phyloP scores from a whole-genome alignment of 2,888 invertebrate species.

The Zhuqinia jingwanae region DNA sequence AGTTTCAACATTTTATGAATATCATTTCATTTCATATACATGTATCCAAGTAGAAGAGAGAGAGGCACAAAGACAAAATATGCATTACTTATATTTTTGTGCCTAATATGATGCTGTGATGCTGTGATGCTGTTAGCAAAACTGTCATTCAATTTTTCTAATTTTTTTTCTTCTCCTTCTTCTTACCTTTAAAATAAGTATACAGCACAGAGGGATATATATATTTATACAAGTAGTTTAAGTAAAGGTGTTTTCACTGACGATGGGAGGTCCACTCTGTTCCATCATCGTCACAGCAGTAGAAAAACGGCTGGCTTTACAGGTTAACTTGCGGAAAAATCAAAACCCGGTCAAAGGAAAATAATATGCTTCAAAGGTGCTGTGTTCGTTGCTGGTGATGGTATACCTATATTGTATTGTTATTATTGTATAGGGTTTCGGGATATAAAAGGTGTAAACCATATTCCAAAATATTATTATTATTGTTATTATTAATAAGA shows the following conservation, averaged over 20 bases:
- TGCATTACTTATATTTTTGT: background rate
- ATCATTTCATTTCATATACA: background rate
- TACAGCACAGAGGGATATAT: no score
- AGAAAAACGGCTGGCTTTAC: background rate
- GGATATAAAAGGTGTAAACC: no score
- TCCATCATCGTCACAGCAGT: background rate
- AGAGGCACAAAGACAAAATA: background rate
- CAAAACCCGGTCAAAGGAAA: slow-evolving; percentile 41
- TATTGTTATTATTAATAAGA: no score
- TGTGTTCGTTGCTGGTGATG: slow-evolving; percentile 2
- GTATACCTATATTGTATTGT: background rate
- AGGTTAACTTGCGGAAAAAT: slow-evolving; percentile 63
- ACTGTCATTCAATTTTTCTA: slow-evolving; percentile 37
- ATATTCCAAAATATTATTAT: no score
- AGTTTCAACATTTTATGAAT: no score
- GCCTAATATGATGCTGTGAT: background rate
- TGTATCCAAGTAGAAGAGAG: no score
- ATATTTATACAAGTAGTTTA: background rate
- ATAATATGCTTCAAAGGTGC: background rate
- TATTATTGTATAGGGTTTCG: no score
- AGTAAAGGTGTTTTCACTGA: slow-evolving; percentile 52
- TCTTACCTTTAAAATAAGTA: background rate
- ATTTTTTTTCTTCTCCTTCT: background rate
- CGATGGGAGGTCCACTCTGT: slow-evolving; percentile 59
- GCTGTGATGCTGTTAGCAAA: background rate